Base-by-base conservation (phyloP, 92 coral and sea anemone species). In the Plumapathes pennacea region DNA sequence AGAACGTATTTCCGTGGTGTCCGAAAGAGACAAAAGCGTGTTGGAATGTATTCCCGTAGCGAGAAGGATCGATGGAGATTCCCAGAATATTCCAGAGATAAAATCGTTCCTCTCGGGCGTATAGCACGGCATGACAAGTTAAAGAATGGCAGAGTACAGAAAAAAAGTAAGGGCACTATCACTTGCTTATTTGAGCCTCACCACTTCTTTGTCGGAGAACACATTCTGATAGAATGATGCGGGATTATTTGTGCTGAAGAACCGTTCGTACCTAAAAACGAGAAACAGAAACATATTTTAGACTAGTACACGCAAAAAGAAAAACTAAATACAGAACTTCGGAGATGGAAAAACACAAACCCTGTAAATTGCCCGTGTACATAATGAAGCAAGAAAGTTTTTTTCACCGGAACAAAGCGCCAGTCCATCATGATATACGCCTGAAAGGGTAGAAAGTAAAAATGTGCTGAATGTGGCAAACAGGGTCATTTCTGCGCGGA, bases 371-470 rank as follows among this genome's bases (percentile, higher is more conserved):
- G 82, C 7, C 85, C 85, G 8, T 71, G 81, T n/a, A 66, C 38
- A 41, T 58, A 76, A 50, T 86, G 95, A 13, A 86, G 78, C 22
- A 72, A 45, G 11, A 81, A 86, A 0, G 78, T 27, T 39, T 86
- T 86, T 47, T 71, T 77, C 19, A 82, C 82, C 70, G 67, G 61
- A 57, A 86, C 62, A 36, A 86, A 72, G 24, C 95, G 79, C 95
- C 95, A 86, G 67, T 86, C 95, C 69, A 86, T 57, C 30, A 23
- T 50, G 17, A 82, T 37, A 36, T 86, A 86, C 30, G 62, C 95
- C 95, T 86, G 38, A 21, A 23, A 14, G 42, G 38, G 18, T 12
- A 32, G 6, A 19, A 34, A n/a, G 47, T 1, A 50, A 23, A 17
- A 51, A 34, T 50, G 25, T 13, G 12, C 5, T 21, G 31, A 10